Percentiles rank a stretch among this genome's conserved stretches.
Conservation (phyloP, 92 coral and sea anemone species). For the Epizoanthus rinbou region DNA sequence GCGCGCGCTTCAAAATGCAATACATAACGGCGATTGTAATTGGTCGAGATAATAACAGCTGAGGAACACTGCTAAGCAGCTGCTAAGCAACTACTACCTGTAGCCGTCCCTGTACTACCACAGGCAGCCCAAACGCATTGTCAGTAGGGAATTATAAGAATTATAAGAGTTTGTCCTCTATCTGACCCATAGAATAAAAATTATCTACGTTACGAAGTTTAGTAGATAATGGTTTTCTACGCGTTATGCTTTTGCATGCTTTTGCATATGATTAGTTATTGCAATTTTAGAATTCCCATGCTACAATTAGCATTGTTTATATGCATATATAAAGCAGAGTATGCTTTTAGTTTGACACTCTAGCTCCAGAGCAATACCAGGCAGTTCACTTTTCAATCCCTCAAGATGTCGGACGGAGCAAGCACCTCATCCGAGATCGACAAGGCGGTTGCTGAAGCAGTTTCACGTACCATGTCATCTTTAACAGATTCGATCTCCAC, state of each 20-base stretch:
- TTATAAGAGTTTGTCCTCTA: too few relatives aligned
- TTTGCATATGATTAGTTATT: slow-evolving; percentile 40
- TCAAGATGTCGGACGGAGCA: slow-evolving; percentile 24
- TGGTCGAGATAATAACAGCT: too few relatives aligned
- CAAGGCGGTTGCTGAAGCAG: slow-evolving; percentile 32
- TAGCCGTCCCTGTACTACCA: too few relatives aligned
- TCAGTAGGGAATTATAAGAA: too few relatives aligned
- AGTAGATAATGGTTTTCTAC: slow-evolving; percentile 46
- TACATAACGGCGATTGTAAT: too few relatives aligned
- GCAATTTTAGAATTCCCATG: slow-evolving; percentile 40
- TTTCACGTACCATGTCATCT: slow-evolving; percentile 33
- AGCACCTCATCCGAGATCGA: slow-evolving; percentile 1
- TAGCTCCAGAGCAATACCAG: slow-evolving; percentile 33
- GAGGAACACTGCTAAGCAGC: too few relatives aligned
- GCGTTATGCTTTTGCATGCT: slow-evolving; percentile 44
- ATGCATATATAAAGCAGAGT: slow-evolving; percentile 42
- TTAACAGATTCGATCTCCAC: slow-evolving; percentile 30
- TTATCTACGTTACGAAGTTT: slow-evolving; percentile 46
- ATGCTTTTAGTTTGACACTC: slow-evolving; percentile 38
- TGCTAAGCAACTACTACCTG: too few relatives aligned
- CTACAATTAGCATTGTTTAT: slow-evolving; percentile 46
- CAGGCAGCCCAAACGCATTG: too few relatives aligned
- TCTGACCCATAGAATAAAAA: slow-evolving; percentile 4
- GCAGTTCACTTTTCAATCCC: slow-evolving; percentile 41
- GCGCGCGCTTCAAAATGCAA: too few relatives aligned